phyloP scores from a whole-genome alignment of 2,113 vertebrate species.

The Crocuta crocuta region DNA sequence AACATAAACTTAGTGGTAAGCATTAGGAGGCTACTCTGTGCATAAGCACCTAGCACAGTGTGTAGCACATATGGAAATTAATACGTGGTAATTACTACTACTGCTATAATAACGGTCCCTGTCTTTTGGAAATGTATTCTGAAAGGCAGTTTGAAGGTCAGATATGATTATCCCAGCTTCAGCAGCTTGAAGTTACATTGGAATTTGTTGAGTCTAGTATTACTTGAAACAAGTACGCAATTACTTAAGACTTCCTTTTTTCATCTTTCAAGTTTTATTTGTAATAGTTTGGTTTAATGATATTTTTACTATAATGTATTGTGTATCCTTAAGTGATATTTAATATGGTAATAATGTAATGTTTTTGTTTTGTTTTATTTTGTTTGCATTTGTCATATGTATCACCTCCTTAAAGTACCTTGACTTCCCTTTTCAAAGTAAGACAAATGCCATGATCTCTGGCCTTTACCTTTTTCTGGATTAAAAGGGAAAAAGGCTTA shows the following conservation, averaged over 20 bases:
- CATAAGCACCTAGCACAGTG: neutral
- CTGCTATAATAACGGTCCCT: neutral
- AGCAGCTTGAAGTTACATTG: neutral
- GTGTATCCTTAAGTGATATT: constrained; percentile 9
- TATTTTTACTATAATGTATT: constrained; percentile 18
- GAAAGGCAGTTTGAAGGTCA: neutral
- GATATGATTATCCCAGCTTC: neutral
- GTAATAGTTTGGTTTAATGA: constrained; percentile 10
- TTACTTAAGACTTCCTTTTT: constrained; percentile 42
- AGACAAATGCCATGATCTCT: neutral
- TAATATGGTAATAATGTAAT: constrained; percentile 27
- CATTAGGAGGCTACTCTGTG: neutral
- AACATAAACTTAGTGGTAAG: fast-evolving
- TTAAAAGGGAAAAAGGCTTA: constrained; percentile 22
- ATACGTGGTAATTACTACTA: neutral
- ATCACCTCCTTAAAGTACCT: constrained; percentile 32
- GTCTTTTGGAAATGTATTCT: constrained; percentile 33
- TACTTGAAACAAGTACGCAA: constrained; percentile 30
- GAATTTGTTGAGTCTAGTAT: constrained; percentile 40
- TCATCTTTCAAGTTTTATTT: constrained; percentile 3
- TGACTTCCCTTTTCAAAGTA: constrained; percentile 33
- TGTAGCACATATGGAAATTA: neutral
- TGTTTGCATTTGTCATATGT: neutral
- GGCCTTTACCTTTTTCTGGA: neutral
- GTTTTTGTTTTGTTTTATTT: neutral